These are phyloP conservation scores for Porphyrio hochstetteri DNA, from an alignment of 2,113 vertebrate genomes.

Conservation along the genomic window DNA sequence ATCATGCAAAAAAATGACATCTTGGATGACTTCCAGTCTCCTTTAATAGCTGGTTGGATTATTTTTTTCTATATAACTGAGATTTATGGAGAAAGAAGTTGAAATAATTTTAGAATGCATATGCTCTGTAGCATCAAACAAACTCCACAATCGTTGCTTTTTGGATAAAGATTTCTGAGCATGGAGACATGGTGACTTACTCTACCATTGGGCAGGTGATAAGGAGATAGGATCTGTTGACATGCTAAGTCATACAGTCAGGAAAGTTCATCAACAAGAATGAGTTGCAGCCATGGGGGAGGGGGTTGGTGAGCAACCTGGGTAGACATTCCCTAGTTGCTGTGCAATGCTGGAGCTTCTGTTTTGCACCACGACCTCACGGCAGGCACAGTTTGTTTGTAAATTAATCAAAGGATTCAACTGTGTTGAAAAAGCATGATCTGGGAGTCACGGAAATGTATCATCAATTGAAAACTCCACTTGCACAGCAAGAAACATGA, in stretches of 20 bases:
- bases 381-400: background rate
- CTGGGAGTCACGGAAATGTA: background rate
- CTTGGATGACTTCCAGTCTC: background rate
- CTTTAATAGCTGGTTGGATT: background rate
- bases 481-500: background rate
- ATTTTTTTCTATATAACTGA: background rate
- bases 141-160: background rate
- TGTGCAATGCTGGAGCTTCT: background rate
- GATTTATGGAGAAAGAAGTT: background rate
- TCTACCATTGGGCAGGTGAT: background rate
- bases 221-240: background rate
- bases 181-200: background rate
- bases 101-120: background rate
- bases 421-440: background rate
- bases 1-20: background rate
- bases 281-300: background rate
- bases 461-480: background rate
- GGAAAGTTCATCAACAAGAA: background rate
- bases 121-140: background rate
- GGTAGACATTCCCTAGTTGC: rapidly evolving
- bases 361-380: background rate
- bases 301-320: background rate
- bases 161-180: background rate
- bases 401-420: background rate
- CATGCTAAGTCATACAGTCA: background rate